Evolutionary conservation across 2,113 vertebrate genomes (phyloP).

Genomic region (Argyrosomus japonicus): DNA sequence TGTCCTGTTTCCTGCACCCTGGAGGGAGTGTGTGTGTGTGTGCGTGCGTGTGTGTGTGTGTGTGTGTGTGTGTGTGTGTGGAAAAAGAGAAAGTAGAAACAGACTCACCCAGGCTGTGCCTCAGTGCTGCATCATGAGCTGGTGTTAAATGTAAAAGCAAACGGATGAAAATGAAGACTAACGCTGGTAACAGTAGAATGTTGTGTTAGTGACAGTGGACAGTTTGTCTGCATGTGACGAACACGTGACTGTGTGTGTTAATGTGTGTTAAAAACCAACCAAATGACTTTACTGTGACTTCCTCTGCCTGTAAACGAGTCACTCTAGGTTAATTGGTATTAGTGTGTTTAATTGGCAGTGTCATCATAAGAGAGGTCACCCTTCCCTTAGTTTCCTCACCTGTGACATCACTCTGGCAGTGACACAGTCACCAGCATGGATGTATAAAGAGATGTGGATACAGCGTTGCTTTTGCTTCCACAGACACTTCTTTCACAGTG

Average conservation of each 20-base stretch:
- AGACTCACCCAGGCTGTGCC: constrained; percentile 35
- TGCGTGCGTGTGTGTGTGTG: constrained; percentile 16
- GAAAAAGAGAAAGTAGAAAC: constrained; percentile 3
- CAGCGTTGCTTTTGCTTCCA: too few species aligned
- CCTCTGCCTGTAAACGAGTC: neutral
- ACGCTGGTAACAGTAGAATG: constrained; percentile 15
- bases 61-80: constrained; percentile 20
- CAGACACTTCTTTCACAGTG: too few species aligned
- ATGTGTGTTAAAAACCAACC: neutral
- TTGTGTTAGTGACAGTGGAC: neutral
- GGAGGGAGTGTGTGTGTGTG: constrained; percentile 37
- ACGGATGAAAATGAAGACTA: constrained; percentile 15
- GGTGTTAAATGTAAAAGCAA: constrained; percentile 30
- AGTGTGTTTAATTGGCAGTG: neutral
- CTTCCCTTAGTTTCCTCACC: neutral
- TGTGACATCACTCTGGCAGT: neutral
- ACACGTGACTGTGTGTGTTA: neutral
- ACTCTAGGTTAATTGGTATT: neutral
- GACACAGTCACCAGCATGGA: neutral
- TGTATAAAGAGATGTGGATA: too few species aligned
- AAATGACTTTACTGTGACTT: neutral
- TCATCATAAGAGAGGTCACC: neutral
- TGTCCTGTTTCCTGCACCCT: constrained; percentile 75
- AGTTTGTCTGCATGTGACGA: neutral
- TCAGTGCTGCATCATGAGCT: constrained; percentile 51